phyloP scores from a whole-genome alignment of 2,113 vertebrate species.

The Cinclus mexicanus region DNA sequence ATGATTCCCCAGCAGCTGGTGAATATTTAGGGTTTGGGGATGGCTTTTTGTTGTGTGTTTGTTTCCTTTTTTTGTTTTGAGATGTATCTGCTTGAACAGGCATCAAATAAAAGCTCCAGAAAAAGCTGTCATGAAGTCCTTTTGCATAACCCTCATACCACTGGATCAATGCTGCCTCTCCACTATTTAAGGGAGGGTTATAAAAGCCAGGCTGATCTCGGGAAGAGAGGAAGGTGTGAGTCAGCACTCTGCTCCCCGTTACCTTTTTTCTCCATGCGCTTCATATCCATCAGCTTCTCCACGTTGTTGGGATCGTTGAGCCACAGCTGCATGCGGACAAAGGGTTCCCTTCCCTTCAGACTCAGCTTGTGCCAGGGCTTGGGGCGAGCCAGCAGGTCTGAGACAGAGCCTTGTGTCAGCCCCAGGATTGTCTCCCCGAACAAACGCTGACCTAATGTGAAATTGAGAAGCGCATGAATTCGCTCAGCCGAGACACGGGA shows the following conservation, averaged over 20 bases:
- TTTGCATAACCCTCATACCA: neutral
- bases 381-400: constrained; percentile 94
- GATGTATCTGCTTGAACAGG: neutral
- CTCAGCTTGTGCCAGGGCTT: constrained; percentile 99
- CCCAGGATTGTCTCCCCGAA: constrained; percentile 97
- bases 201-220: neutral
- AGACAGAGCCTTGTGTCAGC: constrained; percentile 97
- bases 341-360: constrained; percentile 90
- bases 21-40: neutral
- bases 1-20: neutral
- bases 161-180: neutral
- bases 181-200: neutral
- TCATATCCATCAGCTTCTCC: constrained; percentile 97
- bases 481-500: neutral
- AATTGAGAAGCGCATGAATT: constrained; percentile 28
- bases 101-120: neutral
- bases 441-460: constrained; percentile 89
- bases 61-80: neutral
- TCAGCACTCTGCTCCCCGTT: neutral
- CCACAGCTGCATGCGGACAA: constrained; percentile 96
- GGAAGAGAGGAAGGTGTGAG: neutral
- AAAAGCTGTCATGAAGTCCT: neutral
- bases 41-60: neutral
- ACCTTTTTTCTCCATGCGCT: constrained; percentile 97
- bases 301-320: constrained; percentile 95